A percentile compares a stretch with the other conserved stretches of the same genome.
Conservation (phyloP, 1,140 invertebrate species). For the Manduca sexta region DNA sequence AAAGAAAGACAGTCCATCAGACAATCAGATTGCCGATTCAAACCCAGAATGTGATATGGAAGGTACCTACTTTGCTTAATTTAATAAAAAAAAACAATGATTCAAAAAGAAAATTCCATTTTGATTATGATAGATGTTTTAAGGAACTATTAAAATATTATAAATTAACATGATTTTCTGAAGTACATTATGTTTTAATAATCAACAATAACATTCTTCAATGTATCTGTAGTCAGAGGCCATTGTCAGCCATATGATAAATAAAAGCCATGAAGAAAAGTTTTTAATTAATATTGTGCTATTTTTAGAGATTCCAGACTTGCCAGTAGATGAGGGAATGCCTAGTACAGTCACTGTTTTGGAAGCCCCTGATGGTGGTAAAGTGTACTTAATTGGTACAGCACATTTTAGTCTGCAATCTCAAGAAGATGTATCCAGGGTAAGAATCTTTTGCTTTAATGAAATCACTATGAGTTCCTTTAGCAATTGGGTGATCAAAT, state of each 20-base stretch:
- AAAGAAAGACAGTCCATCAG: conserved; percentile 36
- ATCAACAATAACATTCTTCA: too few relatives aligned
- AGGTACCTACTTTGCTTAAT: conserved; percentile 25
- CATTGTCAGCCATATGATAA: too few relatives aligned
- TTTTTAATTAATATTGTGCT: too few relatives aligned
- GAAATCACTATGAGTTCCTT: background rate
- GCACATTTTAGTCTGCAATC: conserved; percentile 95
- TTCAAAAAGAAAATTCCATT: too few relatives aligned
- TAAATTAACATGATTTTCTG: too few relatives aligned
- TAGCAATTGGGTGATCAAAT: too few relatives aligned
- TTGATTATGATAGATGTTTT: too few relatives aligned
- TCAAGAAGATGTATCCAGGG: conserved; percentile 92
- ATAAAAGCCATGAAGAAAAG: too few relatives aligned
- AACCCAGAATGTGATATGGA: conserved; percentile 38
- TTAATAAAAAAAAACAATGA: too few relatives aligned
- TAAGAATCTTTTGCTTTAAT: conserved; percentile 64
- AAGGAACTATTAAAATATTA: too few relatives aligned
- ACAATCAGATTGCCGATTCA: conserved; percentile 31
- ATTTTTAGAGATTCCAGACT: conserved; percentile 24
- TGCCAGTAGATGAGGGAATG: conserved; percentile 77
- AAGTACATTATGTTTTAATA: too few relatives aligned
- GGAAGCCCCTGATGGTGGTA: conserved; percentile 83
- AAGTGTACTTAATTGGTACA: conserved; percentile 96
- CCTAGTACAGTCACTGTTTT: conserved; percentile 90
- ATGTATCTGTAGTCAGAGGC: too few relatives aligned